These are phyloP conservation scores for Galendromus occidentalis DNA, from an alignment of 1,140 invertebrate species.

Conservation along the genomic window DNA sequence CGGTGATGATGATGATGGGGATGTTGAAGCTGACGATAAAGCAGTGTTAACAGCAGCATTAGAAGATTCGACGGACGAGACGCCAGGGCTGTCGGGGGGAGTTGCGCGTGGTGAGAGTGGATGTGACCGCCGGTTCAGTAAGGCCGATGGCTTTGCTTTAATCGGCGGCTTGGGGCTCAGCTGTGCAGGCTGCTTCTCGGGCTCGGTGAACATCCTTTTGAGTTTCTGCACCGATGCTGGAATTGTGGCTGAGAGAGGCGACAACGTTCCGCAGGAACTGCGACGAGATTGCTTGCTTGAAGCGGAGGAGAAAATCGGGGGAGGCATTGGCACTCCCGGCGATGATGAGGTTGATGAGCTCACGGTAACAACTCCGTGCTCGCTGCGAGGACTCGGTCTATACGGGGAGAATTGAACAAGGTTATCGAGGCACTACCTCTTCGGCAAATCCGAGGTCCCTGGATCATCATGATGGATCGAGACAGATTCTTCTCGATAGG, in stretches of 20 bases:
- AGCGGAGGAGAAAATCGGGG: neutral
- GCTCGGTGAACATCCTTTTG: constrained; percentile 7
- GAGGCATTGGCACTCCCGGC: too few relatives aligned
- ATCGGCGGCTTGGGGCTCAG: constrained; percentile 6
- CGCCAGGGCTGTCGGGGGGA: too few relatives aligned
- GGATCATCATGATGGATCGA: too few relatives aligned
- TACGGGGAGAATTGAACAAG: neutral
- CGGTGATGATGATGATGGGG: too few relatives aligned
- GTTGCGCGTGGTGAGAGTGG: too few relatives aligned
- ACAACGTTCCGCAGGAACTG: constrained; percentile 7
- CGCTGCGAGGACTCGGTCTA: constrained; percentile 7
- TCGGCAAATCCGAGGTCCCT: too few relatives aligned
- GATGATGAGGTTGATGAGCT: neutral
- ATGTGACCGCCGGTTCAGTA: neutral
- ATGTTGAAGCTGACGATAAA: too few relatives aligned
- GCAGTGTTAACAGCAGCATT: too few relatives aligned
- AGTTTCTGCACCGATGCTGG: neutral
- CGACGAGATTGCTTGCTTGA: neutral
- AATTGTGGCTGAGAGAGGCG: neutral
- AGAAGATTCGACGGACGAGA: too few relatives aligned
- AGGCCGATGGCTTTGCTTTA: constrained; percentile 4
- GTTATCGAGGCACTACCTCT: too few relatives aligned
- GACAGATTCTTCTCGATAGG: too few relatives aligned
- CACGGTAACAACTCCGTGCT: constrained; percentile 10
- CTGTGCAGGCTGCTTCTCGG: neutral